Evolutionary conservation across 2,888 invertebrate species (phyloP), one percentile per base, ranked within the genome.

Genomic region (Halocaridina rubra): DNA sequence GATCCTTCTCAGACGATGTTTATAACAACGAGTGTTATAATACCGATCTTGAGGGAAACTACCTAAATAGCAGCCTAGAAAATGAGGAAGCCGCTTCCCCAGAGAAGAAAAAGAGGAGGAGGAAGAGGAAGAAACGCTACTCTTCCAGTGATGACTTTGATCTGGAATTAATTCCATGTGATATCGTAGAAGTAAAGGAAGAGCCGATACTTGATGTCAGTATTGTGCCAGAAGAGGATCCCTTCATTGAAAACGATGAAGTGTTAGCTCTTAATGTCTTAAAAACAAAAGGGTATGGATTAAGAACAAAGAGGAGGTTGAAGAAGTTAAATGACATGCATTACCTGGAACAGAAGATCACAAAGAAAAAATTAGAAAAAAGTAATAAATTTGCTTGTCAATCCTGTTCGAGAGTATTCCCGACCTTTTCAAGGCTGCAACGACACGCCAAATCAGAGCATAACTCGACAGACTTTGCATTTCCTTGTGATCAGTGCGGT

Each of bases 251-350:
- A 8, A 61, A 64, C 3, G 79, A 78, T 1, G 64, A 53, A 29
- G 84, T 79, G 64, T 7, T 74, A 53, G 78, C 84, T 22, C 8
- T 74, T 4, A 78, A 84, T 3, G 30, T 82, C 19, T 32, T 82
- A 10, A 33, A 29, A 13, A 79, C 46, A 8, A 84, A 84, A 29
- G 79, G 79, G 0, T 84, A 84, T 24, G 79, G 84, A 3, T 32
- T 84, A 16, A 79, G 84, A 39, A 84, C 84, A 10, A 84, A 84
- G 33, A 39, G 84, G 13, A 59, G 75, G 1, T 64, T 46, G 22
- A 84, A 84, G 46, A 84, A 84, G 33, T 53, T 84, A n/a, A 84
- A 67, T n/a, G 84, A 84, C 24, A 84, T 84, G 84, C 84, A 84
- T 72, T 84, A 84, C 57, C 69, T 82, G n/a, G 53, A 82, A 77